phyloP scores from a whole-genome alignment of 2,113 vertebrate species.

The Syngnathus typhle region DNA sequence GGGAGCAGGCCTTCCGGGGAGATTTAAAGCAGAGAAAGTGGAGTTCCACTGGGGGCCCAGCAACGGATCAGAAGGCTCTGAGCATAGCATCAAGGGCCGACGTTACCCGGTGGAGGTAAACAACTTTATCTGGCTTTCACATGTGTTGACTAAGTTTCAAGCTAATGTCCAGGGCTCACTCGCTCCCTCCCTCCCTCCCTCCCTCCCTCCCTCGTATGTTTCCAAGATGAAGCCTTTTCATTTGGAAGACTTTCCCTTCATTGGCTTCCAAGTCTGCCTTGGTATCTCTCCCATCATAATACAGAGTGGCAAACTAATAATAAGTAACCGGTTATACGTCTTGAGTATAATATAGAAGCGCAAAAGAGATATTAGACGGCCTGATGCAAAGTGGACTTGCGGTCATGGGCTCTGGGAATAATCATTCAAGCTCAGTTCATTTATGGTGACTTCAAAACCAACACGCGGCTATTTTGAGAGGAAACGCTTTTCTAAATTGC shows the following conservation, averaged over 20 bases:
- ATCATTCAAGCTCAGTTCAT: neutral
- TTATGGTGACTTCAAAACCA: too few relatives aligned
- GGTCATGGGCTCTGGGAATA: neutral
- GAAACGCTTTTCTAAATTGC: neutral
- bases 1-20: slow-evolving; percentile 84
- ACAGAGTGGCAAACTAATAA: neutral
- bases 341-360: neutral
- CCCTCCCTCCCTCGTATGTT: neutral
- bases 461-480: neutral
- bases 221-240: neutral
- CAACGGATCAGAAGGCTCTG: slow-evolving; percentile 88
- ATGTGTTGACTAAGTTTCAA: neutral
- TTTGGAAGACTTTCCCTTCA: neutral
- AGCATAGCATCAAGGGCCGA: slow-evolving; percentile 87
- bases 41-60: slow-evolving; percentile 97
- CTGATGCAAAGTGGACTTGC: neutral
- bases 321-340: neutral
- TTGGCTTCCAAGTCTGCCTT: neutral
- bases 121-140: neutral
- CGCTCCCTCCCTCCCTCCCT: too few relatives aligned
- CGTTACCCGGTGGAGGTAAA: slow-evolving; percentile 93
- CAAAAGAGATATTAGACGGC: neutral
- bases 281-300: neutral
- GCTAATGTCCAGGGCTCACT: neutral
- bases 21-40: slow-evolving; percentile 95